phyloP scores from a whole-genome alignment of 2,888 invertebrate species.

The Drosophila fulvimacula region DNA sequence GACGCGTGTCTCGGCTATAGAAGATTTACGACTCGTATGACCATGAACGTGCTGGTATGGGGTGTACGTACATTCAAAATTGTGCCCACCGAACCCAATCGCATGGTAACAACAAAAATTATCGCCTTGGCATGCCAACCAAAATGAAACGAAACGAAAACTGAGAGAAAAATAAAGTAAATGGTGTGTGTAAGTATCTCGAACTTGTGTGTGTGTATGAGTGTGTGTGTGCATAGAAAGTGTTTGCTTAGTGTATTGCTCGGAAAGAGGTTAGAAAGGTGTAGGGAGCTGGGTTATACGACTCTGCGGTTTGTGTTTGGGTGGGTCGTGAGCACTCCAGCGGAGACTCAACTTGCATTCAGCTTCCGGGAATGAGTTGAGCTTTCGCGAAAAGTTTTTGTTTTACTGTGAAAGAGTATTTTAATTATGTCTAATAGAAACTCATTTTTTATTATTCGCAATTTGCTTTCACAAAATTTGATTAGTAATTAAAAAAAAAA shows the following conservation, averaged over 20 bases:
- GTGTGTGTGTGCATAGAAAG: constrained; percentile 54
- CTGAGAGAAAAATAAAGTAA: constrained; percentile 50
- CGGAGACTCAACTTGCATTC: constrained; percentile 8
- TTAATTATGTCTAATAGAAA: background rate
- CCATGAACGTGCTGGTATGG: constrained; percentile 79
- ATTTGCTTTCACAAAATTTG: too few species aligned
- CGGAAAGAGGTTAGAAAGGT: constrained; percentile 48
- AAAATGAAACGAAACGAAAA: constrained; percentile 56
- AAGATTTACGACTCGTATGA: constrained; percentile 79
- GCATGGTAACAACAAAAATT: constrained; percentile 59
- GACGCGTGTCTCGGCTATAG: constrained; percentile 68
- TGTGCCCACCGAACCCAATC: constrained; percentile 26
- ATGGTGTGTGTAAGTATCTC: constrained; percentile 55
- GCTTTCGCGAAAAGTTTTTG: background rate
- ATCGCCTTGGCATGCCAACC: constrained; percentile 66
- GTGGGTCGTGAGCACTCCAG: constrained; percentile 52
- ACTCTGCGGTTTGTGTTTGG: constrained; percentile 50
- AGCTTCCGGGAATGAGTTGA: constrained; percentile 29
- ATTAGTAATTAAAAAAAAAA: too few species aligned
- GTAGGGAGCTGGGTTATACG: constrained; percentile 42
- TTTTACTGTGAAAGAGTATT: background rate
- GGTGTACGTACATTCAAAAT: constrained; percentile 29
- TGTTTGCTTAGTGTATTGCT: constrained; percentile 47
- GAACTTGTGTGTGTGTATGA: constrained; percentile 16
- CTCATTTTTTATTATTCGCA: background rate